Evolutionary conservation across 2,888 invertebrate species (phyloP), one percentile per base, ranked within the genome.

Genomic region (Hypomecis punctinalis): DNA sequence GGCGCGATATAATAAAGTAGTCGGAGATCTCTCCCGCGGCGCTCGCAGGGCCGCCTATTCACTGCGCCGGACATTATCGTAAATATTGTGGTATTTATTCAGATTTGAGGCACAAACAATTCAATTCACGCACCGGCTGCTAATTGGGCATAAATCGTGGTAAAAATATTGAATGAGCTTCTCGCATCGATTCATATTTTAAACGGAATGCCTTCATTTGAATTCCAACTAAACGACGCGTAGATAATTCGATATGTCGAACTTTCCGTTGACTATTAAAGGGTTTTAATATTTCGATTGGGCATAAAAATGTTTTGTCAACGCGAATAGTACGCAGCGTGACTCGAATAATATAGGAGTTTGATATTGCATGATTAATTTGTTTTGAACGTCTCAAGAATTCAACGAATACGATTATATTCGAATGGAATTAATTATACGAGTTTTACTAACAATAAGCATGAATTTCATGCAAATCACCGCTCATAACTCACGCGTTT

Each of bases 51-150:
- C 85, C 82, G 84, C 82, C 89, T 84, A 86, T 91, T 86, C 86
- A 89, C 85, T 83, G 83, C 79, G 73, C 80, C 81, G 86, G 88
- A 88, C 90, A 89, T 90, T 89, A 90, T 88, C 91, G 90, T 93
- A 91, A 93, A 93, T 92, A 92, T 93, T 91, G 84, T 91, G 89
- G 89, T 91, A 86, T 91, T 91, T 91, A 91, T 91, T 89, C 89
- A 90, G 83, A 89, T 89, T 90, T 90, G 83, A 84, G 84, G 83
- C 85, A 87, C 92, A 86, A 91, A 92, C 92, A 93, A 93, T 93
- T 92, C 91, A 91, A 91, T 93, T 91, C 91, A 91, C 90, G 89
- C 90, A 89, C 83, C 82, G 84, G 76, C 86, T 85, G 86, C 90
- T 91, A 92, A 93, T 92, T 93, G 91, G 90, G 86, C 83, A 90